Conservation (phyloP, 2,113 vertebrate genomes). For the Garra rufa region DNA sequence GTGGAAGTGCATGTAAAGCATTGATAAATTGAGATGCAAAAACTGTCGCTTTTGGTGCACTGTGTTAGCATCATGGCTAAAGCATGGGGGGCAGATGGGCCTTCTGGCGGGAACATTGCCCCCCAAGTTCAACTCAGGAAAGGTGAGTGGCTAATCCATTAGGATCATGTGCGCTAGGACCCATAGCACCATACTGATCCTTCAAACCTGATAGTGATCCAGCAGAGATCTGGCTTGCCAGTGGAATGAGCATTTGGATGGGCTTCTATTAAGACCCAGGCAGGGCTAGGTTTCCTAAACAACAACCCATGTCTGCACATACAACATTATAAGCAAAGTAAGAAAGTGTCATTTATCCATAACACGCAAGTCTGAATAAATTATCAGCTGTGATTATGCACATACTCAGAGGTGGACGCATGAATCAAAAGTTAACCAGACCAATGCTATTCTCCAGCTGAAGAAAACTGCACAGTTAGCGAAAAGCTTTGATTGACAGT, state of each 20-base stretch:
- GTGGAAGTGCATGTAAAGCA: background rate
- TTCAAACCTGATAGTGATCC: constrained; percentile 73
- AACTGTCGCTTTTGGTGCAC: constrained; percentile 39
- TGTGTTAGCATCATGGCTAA: constrained; percentile 61
- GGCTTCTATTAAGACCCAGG: constrained; percentile 67
- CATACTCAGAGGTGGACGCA: background rate
- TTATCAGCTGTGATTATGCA: constrained; percentile 20
- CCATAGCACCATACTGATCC: constrained; percentile 69
- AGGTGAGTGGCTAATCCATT: constrained; percentile 74
- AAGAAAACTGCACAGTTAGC: constrained; percentile 23
- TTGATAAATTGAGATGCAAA: background rate
- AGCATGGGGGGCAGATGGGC: constrained; percentile 73
- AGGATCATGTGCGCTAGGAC: constrained; percentile 64
- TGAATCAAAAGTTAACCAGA: background rate
- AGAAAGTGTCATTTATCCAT: background rate
- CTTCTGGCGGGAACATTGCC: constrained; percentile 55
- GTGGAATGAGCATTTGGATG: constrained; percentile 70
- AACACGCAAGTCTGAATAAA: background rate
- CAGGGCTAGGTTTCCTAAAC: constrained; percentile 49
- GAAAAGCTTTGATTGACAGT: constrained; percentile 74
- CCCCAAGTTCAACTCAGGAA: constrained; percentile 62
- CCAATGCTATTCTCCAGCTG: constrained; percentile 42
- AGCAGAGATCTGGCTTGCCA: constrained; percentile 67
- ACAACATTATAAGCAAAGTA: background rate
- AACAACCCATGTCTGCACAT: background rate